Base-by-base conservation (phyloP, 1,140 invertebrate species). In the Glossosoma conforme region DNA sequence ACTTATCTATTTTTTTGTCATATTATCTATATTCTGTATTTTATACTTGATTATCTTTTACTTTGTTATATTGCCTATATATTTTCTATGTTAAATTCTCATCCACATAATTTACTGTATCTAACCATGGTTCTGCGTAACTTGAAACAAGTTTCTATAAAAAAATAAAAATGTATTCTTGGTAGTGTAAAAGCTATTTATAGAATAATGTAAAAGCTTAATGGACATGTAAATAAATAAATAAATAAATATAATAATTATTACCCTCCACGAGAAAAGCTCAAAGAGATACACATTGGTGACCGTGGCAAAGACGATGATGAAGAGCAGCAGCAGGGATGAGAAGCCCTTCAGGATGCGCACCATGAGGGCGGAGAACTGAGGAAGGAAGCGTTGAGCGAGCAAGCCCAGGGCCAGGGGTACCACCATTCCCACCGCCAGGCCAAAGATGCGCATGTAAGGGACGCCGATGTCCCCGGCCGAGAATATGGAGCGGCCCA, bases 201-300 rank as follows among this genome's bases (percentile, higher is more conserved):
- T n/a, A n/a, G n/a, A n/a, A n/a, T n/a, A n/a, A n/a, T n/a, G n/a
- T n/a, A n/a, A n/a, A n/a, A n/a, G n/a, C n/a, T n/a, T n/a, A n/a
- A n/a, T n/a, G n/a, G n/a, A n/a, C n/a, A n/a, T n/a, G n/a, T n/a
- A n/a, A 63, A 13, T 45, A 36, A 49, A 43, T 43, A 52, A 6
- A 33, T 40, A 4, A 32, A 17, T 32, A 22, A 30, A n/a, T n/a
- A n/a, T n/a, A n/a, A n/a, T n/a, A n/a, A 46, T 42, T 15, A 19
- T 61, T 64, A 92, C 89, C 80, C 83, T 70, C 87, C 88, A 92
- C 5, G 93, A 89, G 60, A 97, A 89, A 32, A 90, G 67, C 63
- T 89, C 70, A 62, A 98, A 97, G 35, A 98, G 82, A 70, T 93
- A 98, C 9, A 88, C 70, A 70, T 98, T 97, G 0, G 91, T 87